Evolutionary conservation across 2,888 invertebrate genomes (phyloP), one percentile per base, ranked within the genome.

Genomic region (Osedax fenrisi): DNA sequence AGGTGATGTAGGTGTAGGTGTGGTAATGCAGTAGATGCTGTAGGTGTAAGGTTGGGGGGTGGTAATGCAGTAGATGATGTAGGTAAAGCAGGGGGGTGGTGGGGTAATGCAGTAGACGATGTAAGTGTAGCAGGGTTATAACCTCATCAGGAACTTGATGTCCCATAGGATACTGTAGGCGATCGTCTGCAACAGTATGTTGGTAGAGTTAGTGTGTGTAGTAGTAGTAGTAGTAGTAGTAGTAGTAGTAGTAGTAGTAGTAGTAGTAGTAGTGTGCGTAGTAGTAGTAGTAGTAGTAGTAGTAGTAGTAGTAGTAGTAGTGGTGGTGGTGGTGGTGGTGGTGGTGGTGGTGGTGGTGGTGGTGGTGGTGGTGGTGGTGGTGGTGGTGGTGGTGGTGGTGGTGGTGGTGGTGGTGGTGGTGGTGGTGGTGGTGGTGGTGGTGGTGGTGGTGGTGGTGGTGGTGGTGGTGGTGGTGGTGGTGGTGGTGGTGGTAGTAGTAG

Each of bases 81-180:
- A n/a, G n/a, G n/a, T n/a, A n/a, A n/a, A n/a, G n/a, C n/a, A n/a
- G n/a, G n/a, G n/a, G n/a, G n/a, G n/a, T n/a, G n/a, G n/a, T n/a
- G n/a, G n/a, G n/a, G n/a, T n/a, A n/a, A n/a, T n/a, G n/a, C n/a
- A n/a, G n/a, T n/a, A n/a, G n/a, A n/a, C n/a, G n/a, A n/a, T n/a
- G n/a, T n/a, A n/a, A n/a, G n/a, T n/a, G n/a, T n/a, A n/a, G n/a
- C n/a, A n/a, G n/a, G n/a, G n/a, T n/a, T 25, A 24, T 68, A 22
- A 68, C 68, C 68, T 68, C 68, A 68, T 68, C 22, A 97, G 87
- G 86, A 98, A 98, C 85, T 95, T 94, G 83, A 95, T 85, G 85
- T 98, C 97, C 96, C 97, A 97, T 76, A 98, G 87, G 86, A 98
- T 97, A 84, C 94, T 86, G 81, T 87, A 86, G 61, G 86, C 86